Evolutionary conservation across 2,888 invertebrate genomes (phyloP), one percentile per base, ranked within the genome.

Genomic region (Pyrgus malvae): DNA sequence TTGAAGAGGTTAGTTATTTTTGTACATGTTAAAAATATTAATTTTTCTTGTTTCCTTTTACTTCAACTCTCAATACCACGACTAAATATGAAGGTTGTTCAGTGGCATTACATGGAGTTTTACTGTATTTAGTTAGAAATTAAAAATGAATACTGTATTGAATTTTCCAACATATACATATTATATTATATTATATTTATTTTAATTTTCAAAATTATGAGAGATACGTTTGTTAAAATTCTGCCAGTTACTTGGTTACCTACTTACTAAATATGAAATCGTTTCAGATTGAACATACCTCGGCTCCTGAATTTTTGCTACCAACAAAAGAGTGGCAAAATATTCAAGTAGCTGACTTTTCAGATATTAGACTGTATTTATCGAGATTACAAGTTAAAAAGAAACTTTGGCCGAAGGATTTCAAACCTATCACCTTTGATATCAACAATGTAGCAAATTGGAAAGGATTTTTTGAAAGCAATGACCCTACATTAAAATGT

Each of bases 341-440:
- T 56, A 81, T 91, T 56, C 94, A 95, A 78, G 82, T 94, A 1
- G 90, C 92, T 6, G 92, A 95, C 65, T 95, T 95, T 77, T 92
- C 93, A 5, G 80, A 92, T 35, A 71, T 93, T 2, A 88, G 94
- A 68, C 80, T 92, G 71, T 91, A 92, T 49, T 69, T 93, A 50
- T 77, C 81, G 12, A 67, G 77, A n/a, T 63, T 85, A 59, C 61
- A 69, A 12, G 63, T 68, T 2, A 78, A 78, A 19, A 75, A 68
- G 58, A 63, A 69, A 4, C 27, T 60, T 23, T 77, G 75, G 70
- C 68, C 72, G 6, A 59, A 54, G 33, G 66, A 70, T 50, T 56
- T 79, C 23, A 67, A 73, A 55, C 64, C 64, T 56, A 57, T 74
- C 49, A 56, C 66, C 49, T 66, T 76, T 44, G 65, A 68, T 25